phyloP scores from a whole-genome alignment of 2,113 vertebrate species.

The Myiozetetes cayanensis region DNA sequence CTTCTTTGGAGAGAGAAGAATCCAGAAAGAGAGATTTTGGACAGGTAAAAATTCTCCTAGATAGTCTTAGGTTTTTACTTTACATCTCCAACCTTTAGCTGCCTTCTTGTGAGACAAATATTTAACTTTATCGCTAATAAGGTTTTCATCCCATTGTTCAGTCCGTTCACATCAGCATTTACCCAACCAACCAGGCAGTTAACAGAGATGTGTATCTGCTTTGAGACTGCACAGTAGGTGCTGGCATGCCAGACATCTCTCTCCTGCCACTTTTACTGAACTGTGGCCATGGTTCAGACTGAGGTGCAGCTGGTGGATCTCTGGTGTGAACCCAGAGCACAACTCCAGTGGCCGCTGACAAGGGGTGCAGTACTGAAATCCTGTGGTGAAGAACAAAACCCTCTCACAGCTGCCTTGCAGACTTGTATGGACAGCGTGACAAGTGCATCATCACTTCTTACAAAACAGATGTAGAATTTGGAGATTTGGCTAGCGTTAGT shows the following conservation, averaged over 20 bases:
- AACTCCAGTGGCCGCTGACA: background rate
- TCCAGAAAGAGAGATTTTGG: background rate
- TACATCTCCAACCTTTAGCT: background rate
- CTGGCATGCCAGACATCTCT: background rate
- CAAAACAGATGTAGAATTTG: background rate
- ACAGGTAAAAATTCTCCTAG: background rate
- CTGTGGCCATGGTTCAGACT: background rate
- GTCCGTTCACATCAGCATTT: background rate
- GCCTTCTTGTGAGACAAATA: background rate
- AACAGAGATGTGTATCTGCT: background rate
- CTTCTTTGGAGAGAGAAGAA: background rate
- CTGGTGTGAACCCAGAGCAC: background rate
- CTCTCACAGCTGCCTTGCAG: background rate
- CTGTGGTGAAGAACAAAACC: rapidly evolving
- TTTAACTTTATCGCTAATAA: background rate
- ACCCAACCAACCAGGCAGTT: background rate
- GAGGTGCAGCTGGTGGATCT: background rate
- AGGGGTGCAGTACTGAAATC: background rate
- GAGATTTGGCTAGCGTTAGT: background rate
- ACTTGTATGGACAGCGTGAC: rapidly evolving
- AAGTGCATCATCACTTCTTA: background rate
- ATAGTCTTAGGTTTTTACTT: background rate
- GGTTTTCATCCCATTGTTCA: background rate
- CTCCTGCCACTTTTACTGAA: background rate
- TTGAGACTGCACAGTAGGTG: rapidly evolving